Evolutionary conservation across 2,797 vertebrate genomes (phyloP), one percentile per base, ranked within the genome.

Genomic region (Danionella dracula): DNA sequence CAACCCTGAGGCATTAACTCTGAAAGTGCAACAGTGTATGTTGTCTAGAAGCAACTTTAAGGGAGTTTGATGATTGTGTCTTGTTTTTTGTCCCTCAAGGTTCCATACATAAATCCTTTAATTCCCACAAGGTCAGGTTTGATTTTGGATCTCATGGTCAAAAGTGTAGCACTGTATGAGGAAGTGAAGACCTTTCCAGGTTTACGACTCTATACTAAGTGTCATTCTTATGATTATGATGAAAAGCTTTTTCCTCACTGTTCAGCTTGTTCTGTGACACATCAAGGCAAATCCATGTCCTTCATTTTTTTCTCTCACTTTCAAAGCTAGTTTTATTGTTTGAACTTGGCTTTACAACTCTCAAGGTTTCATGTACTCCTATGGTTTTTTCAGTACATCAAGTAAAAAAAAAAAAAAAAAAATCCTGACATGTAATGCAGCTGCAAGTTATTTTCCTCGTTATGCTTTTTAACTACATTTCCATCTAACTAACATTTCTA

Each of bases 31-130:
- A 10, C 37, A 53, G 2, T n/a, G 27, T 51, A 55, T 57, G 19
- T 67, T 44, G 2, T 9, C 12, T 42, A 34, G 20, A 54, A 57
- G 49, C 21, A 54, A 68, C 49, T 60, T 53, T 57, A 49, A 46
- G 15, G 23, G 27, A 35, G 31, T 68, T 42, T 70, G 72, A 75
- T 63, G 64, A 67, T 50, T 37, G 10, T 57, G 32, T 53, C 41
- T 38, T 15, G 8, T 48, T 56, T 29, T 66, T 11, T 57, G 8
- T 32, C 9, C 21, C 20, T 49, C 34, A 66, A 56, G 63, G 51
- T 16, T 66, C 23, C 23, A 38, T 16, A 23, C 34, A 66, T 66
- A 57, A 57, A 66, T 66, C 53, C 44, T 56, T 66, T 40, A 21
- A 57, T 57, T 56, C 34, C 23, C 53, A 56, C 42, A 66, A 66